Evolutionary conservation across 1,140 invertebrate species (phyloP), one percentile per base, ranked within the genome.

Genomic region (Drosophila ficusphila): DNA sequence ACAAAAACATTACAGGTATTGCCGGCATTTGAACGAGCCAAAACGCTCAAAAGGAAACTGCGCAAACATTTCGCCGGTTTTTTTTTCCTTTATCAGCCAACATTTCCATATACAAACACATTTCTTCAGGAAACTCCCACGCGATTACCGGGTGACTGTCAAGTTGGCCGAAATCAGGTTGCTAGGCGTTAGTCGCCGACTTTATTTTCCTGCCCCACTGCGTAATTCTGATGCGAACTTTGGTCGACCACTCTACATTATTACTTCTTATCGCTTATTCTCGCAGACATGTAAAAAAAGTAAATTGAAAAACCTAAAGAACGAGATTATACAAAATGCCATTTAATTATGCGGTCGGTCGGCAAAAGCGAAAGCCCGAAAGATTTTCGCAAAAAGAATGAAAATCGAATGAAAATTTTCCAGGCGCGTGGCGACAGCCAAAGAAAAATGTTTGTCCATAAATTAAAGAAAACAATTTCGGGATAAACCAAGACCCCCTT

Each of bases 141-240:
- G 33, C 65, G 4, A 39, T 69, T 38, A 54, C 11, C 12, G 5
- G 16, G 8, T 29, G 52, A 41, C 34, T 18, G 34, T 57, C 12
- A 29, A 38, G 25, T 18, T n/a, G 18, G 34, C 12, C 18, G 29
- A 29, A 65, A 11, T 23, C 27, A 11, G 46, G 52, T 81, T 79
- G 77, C 77, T 81, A 76, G 77, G 77, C 71, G 72, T 71, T 60
- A 70, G 54, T 79, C 27, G 47, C 6, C 2, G 27, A 21, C 41
- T 46, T 46, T 61, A 54, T 25, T 34, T 33, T 61, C 51, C 39
- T 19, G 46, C 12, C 21, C 57, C 41, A 58, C 77, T 79, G 76
- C 76, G 76, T 71, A 81, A 79, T 79, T 76, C 56, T 46, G 71
- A 8, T 14, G 39, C 46, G 65, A 36, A 76, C 76, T 81, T 79